These are phyloP conservation scores for Lepidotrigona ventralis DNA, from an alignment of 1,140 invertebrate species.

Conservation along the genomic window DNA sequence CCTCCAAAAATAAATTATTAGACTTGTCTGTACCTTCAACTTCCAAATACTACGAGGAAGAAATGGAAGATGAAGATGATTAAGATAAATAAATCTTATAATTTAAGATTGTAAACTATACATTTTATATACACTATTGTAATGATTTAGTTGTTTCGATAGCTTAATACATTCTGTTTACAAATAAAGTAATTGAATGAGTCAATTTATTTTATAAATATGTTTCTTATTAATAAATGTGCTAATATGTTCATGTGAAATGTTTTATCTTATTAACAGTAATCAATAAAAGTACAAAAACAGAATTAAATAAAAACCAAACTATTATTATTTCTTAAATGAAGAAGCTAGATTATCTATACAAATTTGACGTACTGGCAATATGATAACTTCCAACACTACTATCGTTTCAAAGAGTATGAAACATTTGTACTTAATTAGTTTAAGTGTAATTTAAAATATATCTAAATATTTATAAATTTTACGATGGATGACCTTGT, in stretches of 20 bases:
- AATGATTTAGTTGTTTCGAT: slow-evolving; percentile 4
- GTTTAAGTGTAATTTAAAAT: slow-evolving; percentile 56
- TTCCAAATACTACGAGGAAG: slow-evolving; percentile 56
- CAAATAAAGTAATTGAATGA: not conserved
- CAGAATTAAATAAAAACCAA: slow-evolving; percentile 47
- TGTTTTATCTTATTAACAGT: slow-evolving; percentile 19
- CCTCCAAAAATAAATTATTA: slow-evolving; percentile 15
- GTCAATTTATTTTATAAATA: slow-evolving; percentile 25
- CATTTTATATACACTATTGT: not conserved
- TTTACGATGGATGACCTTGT: slow-evolving; percentile 70
- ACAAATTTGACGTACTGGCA: slow-evolving; percentile 60
- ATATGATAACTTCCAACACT: slow-evolving; percentile 33
- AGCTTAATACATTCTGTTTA: not conserved
- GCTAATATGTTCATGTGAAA: not conserved
- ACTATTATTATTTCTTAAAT: slow-evolving; percentile 64
- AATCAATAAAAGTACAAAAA: slow-evolving; percentile 39
- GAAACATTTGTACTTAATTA: slow-evolving; percentile 50
- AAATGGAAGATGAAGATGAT: slow-evolving; percentile 65
- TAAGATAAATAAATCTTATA: slow-evolving; percentile 35
- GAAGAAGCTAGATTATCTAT: slow-evolving; percentile 58
- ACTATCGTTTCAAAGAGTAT: slow-evolving; percentile 29
- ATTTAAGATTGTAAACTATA: slow-evolving; percentile 5
- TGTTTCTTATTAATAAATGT: not conserved
- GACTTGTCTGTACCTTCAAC: slow-evolving; percentile 43
- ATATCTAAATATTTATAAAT: slow-evolving; percentile 50